A percentile compares a stretch with the other conserved stretches of the same genome.
Conservation (phyloP, 2,113 vertebrate genomes). For the Montifringilla adamsi region DNA sequence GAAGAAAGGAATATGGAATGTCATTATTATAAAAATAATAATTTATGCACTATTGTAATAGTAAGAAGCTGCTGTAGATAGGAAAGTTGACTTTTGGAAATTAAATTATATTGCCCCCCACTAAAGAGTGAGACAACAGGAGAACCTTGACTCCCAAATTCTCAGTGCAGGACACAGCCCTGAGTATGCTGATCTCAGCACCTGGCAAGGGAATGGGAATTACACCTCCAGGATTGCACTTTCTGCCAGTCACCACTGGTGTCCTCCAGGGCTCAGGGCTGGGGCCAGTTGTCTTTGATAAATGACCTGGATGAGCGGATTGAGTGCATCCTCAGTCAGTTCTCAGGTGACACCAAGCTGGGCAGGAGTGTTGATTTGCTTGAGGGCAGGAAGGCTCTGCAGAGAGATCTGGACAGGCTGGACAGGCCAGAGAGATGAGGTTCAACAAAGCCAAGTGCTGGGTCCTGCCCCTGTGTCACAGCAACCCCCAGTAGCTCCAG, state of each 20-base stretch:
- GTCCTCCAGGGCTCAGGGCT: background rate
- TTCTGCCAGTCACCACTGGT: background rate
- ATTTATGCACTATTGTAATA: background rate
- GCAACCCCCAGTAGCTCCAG: background rate
- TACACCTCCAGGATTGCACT: background rate
- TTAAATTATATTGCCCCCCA: background rate
- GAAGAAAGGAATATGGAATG: background rate
- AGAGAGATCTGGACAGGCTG: background rate
- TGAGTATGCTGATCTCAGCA: background rate
- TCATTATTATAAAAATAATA: background rate
- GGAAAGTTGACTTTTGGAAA: background rate
- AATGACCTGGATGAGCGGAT: background rate
- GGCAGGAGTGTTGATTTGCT: background rate
- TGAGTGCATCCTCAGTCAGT: background rate
- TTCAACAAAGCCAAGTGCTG: background rate
- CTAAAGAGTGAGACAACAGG: background rate
- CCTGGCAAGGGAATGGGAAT: accelerated
- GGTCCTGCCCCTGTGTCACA: background rate
- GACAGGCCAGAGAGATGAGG: background rate
- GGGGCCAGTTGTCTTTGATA: background rate
- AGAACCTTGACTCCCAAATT: background rate
- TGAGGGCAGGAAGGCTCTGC: background rate
- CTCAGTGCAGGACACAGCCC: background rate
- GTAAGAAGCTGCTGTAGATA: background rate
- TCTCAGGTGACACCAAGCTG: background rate